Evolutionary conservation across 2,797 vertebrate genomes (phyloP).

Genomic region (Malacoctenus gilli): DNA sequence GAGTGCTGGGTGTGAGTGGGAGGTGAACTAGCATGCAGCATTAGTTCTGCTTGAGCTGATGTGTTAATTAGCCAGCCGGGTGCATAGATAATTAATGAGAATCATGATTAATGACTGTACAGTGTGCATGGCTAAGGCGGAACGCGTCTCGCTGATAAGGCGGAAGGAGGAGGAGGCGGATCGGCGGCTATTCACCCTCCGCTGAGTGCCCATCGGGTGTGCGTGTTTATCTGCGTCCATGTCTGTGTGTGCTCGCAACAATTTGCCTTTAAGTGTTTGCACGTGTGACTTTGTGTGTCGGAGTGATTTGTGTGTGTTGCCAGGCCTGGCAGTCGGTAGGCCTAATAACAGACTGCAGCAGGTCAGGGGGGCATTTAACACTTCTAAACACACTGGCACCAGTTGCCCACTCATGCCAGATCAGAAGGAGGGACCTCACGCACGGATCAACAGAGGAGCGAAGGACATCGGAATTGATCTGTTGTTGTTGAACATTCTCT

Average conservation of each 20-base stretch:
- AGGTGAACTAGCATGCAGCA: conserved; percentile 73
- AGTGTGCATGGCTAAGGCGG: conserved; percentile 69
- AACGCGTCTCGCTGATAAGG: conserved; percentile 65
- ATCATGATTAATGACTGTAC: conserved; percentile 82
- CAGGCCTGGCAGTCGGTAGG: conserved; percentile 62
- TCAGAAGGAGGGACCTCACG: conserved; percentile 62
- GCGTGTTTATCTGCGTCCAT: too few species aligned
- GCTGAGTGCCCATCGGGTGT: conserved; percentile 40
- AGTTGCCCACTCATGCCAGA: conserved; percentile 62
- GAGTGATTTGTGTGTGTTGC: conserved; percentile 43
- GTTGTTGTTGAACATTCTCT: conserved; percentile 33
- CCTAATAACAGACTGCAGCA: conserved; percentile 76
- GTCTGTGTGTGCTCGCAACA: conserved; percentile 4
- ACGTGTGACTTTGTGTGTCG: conserved; percentile 44
- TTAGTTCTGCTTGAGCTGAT: conserved; percentile 82
- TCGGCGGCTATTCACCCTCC: conserved; percentile 63
- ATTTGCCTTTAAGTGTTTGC: conserved; percentile 41
- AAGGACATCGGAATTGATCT: conserved; percentile 28
- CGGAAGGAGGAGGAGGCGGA: conserved; percentile 60
- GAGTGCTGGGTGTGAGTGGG: conserved; percentile 61
- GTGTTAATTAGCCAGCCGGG: conserved; percentile 82
- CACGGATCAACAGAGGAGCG: conserved; percentile 35
- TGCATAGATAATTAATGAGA: conserved; percentile 82
- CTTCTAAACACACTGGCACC: conserved; percentile 69
- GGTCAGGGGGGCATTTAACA: conserved; percentile 77